Percentiles rank a stretch among this genome's conserved stretches.
Conservation (phyloP, 2,888 invertebrate species). For the Drosophila subquinaria region DNA sequence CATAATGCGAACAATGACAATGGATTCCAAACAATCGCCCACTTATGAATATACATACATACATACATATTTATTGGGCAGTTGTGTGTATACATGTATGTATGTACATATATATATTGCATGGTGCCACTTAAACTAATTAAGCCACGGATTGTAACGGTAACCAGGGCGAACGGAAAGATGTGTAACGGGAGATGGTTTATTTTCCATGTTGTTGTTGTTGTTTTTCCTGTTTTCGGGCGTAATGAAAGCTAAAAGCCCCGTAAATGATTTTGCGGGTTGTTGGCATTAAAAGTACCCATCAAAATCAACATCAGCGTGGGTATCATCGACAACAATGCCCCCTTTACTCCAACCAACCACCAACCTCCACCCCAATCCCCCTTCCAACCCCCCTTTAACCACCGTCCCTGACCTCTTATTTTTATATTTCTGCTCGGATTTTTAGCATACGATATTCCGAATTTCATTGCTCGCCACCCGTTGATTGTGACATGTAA, state of each 20-base stretch:
- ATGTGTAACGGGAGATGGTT: background rate
- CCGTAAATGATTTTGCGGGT: conserved; percentile 64
- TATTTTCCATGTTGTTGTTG: background rate
- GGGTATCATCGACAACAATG: conserved; percentile 36
- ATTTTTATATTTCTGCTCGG: too few species aligned
- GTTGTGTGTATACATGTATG: too few species aligned
- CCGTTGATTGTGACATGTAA: background rate
- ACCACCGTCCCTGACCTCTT: too few species aligned
- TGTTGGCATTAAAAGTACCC: conserved; percentile 45
- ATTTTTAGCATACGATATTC: background rate
- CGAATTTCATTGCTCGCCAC: background rate
- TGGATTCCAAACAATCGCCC: conserved; percentile 3
- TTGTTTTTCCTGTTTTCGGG: conserved; percentile 12
- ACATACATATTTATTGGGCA: background rate
- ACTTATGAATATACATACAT: conserved; percentile 2
- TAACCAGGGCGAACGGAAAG: background rate
- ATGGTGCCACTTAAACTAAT: conserved; percentile 67
- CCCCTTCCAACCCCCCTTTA: background rate
- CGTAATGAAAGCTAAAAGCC: conserved; percentile 48
- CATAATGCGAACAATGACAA: conserved; percentile 6
- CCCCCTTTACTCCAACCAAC: background rate
- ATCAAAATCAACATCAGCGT: conserved; percentile 25
- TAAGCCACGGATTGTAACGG: conserved; percentile 51
- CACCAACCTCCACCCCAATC: too few species aligned
- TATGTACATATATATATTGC: background rate